Evolutionary conservation across 2,888 invertebrate genomes (phyloP).

Genomic region (Subacronicta megacephala): DNA sequence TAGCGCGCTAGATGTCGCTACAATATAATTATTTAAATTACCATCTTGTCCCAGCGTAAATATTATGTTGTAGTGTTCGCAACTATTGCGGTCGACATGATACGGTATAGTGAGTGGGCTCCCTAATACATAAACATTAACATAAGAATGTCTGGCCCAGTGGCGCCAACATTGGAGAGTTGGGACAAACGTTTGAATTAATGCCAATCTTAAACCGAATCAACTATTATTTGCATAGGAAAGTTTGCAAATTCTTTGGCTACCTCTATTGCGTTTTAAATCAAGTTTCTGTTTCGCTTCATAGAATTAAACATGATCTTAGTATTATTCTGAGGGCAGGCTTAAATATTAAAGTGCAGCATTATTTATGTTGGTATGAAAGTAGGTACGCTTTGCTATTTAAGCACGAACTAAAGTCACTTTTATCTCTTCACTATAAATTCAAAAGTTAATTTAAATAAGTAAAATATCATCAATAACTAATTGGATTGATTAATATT

Average conservation of each 20-base stretch:
- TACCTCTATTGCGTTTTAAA: conserved; percentile 24
- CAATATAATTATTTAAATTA: too few relatives aligned
- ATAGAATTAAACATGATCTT: conserved; percentile 29
- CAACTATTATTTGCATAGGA: conserved; percentile 43
- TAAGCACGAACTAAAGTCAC: not conserved
- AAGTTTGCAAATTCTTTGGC: conserved; percentile 41
- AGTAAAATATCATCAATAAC: not conserved
- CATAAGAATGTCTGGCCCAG: conserved; percentile 51
- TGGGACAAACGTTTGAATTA: conserved; percentile 38
- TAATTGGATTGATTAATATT: conserved; percentile 7
- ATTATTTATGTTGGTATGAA: too few relatives aligned
- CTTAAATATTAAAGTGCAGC: too few relatives aligned
- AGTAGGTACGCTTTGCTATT: too few relatives aligned
- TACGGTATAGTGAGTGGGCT: not conserved
- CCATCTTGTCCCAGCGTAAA: too few relatives aligned
- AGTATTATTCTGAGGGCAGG: not conserved
- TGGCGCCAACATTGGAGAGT: conserved; percentile 36
- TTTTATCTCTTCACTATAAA: too few relatives aligned
- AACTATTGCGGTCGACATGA: not conserved
- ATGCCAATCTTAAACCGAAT: conserved; percentile 29
- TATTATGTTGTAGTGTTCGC: too few relatives aligned
- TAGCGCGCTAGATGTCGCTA: too few relatives aligned
- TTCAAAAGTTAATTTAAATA: too few relatives aligned
- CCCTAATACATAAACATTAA: conserved; percentile 38
- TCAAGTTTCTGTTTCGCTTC: conserved; percentile 16